Conservation (phyloP, 2,888 invertebrate genomes). For the Geophilus truncorum region DNA sequence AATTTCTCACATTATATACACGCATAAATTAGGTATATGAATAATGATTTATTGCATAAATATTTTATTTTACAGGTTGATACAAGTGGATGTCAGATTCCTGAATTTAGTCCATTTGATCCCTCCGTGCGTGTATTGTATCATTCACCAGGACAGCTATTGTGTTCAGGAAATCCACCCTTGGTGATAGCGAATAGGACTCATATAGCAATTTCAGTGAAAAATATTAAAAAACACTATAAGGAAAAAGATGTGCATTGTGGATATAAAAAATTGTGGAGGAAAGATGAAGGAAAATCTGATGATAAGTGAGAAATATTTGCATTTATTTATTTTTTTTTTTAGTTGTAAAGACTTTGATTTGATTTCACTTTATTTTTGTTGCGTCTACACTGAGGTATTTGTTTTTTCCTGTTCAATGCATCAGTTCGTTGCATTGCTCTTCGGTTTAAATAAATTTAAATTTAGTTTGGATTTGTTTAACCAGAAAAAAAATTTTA, state of each 20-base stretch:
- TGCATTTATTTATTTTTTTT: background rate
- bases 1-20: background rate
- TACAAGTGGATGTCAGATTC: constrained; percentile 35
- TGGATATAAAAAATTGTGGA: constrained; percentile 25
- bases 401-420: too few relatives aligned
- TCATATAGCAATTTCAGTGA: constrained; percentile 14
- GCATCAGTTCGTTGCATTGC: too few relatives aligned
- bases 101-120: constrained; percentile 36
- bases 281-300: constrained; percentile 18
- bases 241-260: constrained; percentile 8
- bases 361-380: too few relatives aligned
- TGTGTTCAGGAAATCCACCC: constrained; percentile 29
- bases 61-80: constrained; percentile 25
- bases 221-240: constrained; percentile 5
- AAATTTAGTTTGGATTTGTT: too few relatives aligned
- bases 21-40: background rate
- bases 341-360: too few relatives aligned
- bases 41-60: too few relatives aligned
- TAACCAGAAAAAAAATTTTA: too few relatives aligned
- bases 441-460: too few relatives aligned
- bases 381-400: too few relatives aligned
- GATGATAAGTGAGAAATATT: constrained; percentile 7
- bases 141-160: background rate
- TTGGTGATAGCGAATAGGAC: background rate
- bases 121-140: constrained; percentile 11